Percentiles rank a stretch among this genome's conserved stretches.
Evolutionary conservation across 1,140 invertebrate species (phyloP).

Genomic region (Caenorhabditis remanei): DNA sequence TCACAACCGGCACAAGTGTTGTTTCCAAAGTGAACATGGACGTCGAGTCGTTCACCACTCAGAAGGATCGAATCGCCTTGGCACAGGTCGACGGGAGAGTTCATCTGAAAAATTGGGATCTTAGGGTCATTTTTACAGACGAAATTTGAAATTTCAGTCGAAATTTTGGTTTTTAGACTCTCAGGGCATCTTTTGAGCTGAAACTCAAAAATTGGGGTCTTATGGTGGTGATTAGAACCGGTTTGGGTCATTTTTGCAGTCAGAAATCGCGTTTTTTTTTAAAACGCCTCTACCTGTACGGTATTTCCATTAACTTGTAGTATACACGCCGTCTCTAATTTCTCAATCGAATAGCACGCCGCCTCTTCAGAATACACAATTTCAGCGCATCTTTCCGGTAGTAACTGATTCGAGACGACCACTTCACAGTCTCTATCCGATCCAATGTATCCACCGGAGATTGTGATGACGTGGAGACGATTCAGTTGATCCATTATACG

Average conservation of each 20-base stretch:
- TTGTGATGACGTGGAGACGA: slow-evolving; percentile 62
- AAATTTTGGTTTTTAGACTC: too few relatives aligned
- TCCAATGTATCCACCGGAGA: slow-evolving; percentile 61
- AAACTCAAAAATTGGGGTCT: not conserved
- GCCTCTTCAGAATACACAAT: slow-evolving; percentile 32
- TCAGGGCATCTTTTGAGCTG: too few relatives aligned
- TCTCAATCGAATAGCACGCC: slow-evolving; percentile 14
- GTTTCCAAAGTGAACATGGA: slow-evolving; percentile 59
- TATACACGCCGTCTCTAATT: slow-evolving; percentile 12
- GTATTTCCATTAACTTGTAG: slow-evolving; percentile 42
- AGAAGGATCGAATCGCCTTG: slow-evolving; percentile 33
- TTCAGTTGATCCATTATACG: slow-evolving; percentile 60
- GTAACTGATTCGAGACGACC: not conserved
- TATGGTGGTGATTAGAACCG: too few relatives aligned
- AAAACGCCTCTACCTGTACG: slow-evolving; percentile 21
- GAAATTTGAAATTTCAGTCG: too few relatives aligned
- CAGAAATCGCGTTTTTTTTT: not conserved
- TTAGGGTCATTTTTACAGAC: too few relatives aligned
- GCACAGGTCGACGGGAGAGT: not conserved
- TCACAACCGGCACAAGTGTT: slow-evolving; percentile 65
- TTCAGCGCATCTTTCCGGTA: slow-evolving; percentile 8
- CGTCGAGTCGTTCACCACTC: slow-evolving; percentile 14
- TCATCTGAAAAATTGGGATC: not conserved
- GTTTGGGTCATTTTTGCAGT: not conserved
- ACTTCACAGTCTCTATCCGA: slow-evolving; percentile 58